Evolutionary conservation across 2,797 vertebrate species (phyloP).

Genomic region (Neosilurus hyrtlii): DNA sequence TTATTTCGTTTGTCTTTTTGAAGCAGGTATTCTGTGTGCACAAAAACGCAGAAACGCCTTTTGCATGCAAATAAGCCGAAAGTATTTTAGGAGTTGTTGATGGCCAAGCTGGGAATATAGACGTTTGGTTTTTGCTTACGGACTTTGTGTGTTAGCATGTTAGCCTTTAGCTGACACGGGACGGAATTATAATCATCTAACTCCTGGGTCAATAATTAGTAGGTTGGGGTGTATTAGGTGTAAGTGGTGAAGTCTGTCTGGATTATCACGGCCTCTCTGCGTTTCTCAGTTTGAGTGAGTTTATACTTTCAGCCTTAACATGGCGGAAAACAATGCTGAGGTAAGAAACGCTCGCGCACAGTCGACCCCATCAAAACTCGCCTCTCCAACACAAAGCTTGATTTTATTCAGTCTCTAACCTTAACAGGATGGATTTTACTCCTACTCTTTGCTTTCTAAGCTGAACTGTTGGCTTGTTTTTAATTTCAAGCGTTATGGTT

Average conservation of each 20-base stretch:
- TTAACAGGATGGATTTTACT: background rate
- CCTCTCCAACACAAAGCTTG: background rate
- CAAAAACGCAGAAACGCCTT: background rate
- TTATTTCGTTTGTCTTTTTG: background rate
- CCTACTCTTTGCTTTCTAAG: background rate
- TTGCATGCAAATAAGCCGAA: background rate
- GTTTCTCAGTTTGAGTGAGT: background rate
- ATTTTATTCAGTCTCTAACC: background rate
- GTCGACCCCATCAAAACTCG: background rate
- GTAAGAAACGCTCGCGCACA: constrained; percentile 21
- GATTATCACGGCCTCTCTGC: background rate
- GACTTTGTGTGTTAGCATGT: constrained; percentile 7
- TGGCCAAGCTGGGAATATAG: background rate
- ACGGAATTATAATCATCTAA: background rate
- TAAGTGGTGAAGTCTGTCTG: background rate
- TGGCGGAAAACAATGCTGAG: constrained; percentile 31
- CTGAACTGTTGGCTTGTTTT: background rate
- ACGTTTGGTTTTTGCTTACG: background rate
- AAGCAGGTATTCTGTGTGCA: background rate
- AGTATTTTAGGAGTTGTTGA: background rate
- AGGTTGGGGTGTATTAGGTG: too few species aligned
- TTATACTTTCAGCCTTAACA: constrained; percentile 12
- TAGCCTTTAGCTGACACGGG: background rate
- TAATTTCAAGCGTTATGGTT: background rate
- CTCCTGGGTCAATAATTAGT: background rate